Conservation (phyloP, 2,888 invertebrate species). For the Pachymerium ferrugineum region DNA sequence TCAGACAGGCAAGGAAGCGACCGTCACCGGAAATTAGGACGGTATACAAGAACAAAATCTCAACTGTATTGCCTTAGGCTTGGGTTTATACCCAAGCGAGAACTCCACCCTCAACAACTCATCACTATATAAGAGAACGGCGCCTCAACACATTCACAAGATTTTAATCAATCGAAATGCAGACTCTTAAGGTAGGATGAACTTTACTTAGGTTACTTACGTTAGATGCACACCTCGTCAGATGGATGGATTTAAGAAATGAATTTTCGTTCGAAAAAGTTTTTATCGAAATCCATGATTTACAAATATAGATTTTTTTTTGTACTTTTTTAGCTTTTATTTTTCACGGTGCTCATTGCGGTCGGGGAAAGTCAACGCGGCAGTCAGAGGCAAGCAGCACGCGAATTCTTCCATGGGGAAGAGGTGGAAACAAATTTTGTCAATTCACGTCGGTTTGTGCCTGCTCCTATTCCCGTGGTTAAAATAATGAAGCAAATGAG, state of each 20-base stretch:
- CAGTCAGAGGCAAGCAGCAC: not conserved
- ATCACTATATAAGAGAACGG: not conserved
- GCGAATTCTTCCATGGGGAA: not conserved
- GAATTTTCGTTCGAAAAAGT: too few relatives aligned
- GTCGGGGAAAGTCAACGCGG: not conserved
- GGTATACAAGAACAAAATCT: not conserved
- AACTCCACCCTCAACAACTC: not conserved
- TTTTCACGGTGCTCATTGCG: not conserved
- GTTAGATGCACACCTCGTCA: too few relatives aligned
- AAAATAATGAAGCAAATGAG: slow-evolving; percentile 68
- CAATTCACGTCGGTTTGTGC: not conserved
- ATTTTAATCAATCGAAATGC: not conserved
- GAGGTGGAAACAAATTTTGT: not conserved
- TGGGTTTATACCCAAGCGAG: not conserved
- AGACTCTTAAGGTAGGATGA: not conserved
- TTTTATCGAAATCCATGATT: too few relatives aligned
- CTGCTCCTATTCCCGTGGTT: slow-evolving; percentile 30
- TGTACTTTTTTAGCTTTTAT: not conserved
- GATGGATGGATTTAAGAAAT: too few relatives aligned
- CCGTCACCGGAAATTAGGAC: not conserved
- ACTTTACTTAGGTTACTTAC: too few relatives aligned
- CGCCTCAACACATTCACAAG: not conserved
- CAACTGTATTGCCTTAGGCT: not conserved
- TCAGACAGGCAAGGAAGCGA: not conserved
- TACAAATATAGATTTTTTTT: too few relatives aligned